A percentile compares a stretch with the other conserved stretches of the same genome.
phyloP scores from a whole-genome alignment of 1,140 invertebrate genomes.

The Gerris buenoi region DNA sequence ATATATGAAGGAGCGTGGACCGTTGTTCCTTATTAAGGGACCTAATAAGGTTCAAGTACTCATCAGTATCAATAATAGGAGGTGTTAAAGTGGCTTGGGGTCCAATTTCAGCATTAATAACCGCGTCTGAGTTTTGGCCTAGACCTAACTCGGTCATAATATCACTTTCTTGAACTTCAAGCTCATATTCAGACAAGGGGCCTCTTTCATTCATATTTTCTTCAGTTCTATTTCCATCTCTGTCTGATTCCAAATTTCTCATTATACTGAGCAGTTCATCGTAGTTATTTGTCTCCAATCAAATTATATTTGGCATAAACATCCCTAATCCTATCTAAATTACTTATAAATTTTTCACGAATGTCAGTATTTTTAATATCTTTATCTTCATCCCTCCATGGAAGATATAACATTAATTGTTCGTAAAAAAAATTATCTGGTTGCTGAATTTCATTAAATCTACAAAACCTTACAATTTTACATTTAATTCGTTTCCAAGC shows the following conservation, averaged over 20 bases:
- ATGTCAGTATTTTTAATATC: not conserved
- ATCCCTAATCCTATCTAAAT: not conserved
- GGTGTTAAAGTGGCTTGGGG: not conserved
- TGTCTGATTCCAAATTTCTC: not conserved
- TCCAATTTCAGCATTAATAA: not conserved
- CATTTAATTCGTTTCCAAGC: not conserved
- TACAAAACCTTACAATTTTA: not conserved
- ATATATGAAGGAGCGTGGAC: not conserved
- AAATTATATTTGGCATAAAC: not conserved
- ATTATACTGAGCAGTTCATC: not conserved
- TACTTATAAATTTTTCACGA: not conserved
- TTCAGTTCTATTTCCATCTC: not conserved
- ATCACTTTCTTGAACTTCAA: not conserved
- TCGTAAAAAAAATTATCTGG: not conserved
- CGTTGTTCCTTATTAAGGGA: not conserved
- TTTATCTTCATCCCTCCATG: not conserved
- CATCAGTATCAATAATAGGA: not conserved
- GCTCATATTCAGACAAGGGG: not conserved
- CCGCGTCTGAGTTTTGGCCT: not conserved
- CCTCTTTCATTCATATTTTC: not conserved
- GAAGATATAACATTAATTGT: not conserved
- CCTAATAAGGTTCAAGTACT: not conserved
- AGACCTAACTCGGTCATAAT: not conserved
- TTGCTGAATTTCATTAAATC: not conserved
- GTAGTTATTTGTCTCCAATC: not conserved